Percentiles rank a stretch among this genome's conserved stretches.
Conservation (phyloP, 2,888 invertebrate genomes). For the Globia sparganii region DNA sequence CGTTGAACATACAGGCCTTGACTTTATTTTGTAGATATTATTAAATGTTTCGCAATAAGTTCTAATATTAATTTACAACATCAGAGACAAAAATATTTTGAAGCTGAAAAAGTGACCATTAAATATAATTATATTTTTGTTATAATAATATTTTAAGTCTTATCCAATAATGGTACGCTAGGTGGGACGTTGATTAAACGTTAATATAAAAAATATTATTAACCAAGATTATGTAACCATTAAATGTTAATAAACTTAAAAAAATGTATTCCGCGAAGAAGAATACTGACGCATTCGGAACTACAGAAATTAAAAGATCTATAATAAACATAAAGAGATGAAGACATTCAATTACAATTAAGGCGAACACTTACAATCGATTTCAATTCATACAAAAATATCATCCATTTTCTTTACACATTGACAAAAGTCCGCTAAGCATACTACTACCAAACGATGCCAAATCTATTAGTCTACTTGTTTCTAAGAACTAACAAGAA, state of each 20-base stretch:
- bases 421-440: slow-evolving; percentile 85
- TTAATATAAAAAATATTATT: slow-evolving; percentile 69
- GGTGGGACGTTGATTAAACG: slow-evolving; percentile 81
- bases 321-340: slow-evolving; percentile 55
- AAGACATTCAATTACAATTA: slow-evolving; percentile 75
- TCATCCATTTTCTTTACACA: slow-evolving; percentile 87
- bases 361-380: slow-evolving; percentile 83
- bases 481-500: slow-evolving; percentile 59
- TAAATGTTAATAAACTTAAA: slow-evolving; percentile 54
- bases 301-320: slow-evolving; percentile 40
- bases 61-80: slow-evolving; percentile 73
- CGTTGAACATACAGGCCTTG: slow-evolving; percentile 74
- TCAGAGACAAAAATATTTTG: slow-evolving; percentile 60
- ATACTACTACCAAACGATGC: slow-evolving; percentile 73
- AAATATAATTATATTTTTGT: slow-evolving; percentile 65
- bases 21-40: slow-evolving; percentile 61
- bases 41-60: slow-evolving; percentile 63
- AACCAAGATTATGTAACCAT: slow-evolving; percentile 71
- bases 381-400: slow-evolving; percentile 89
- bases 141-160: slow-evolving; percentile 73
- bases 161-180: slow-evolving; percentile 85
- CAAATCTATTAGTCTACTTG: slow-evolving; percentile 63
- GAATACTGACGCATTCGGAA: slow-evolving; percentile 49
- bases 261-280: slow-evolving; percentile 44
- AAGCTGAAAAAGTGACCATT: slow-evolving; percentile 65